Percentiles rank a stretch among this genome's conserved stretches.
Conservation (phyloP, 2,888 invertebrate genomes). For the Sclerodermus sp. region DNA sequence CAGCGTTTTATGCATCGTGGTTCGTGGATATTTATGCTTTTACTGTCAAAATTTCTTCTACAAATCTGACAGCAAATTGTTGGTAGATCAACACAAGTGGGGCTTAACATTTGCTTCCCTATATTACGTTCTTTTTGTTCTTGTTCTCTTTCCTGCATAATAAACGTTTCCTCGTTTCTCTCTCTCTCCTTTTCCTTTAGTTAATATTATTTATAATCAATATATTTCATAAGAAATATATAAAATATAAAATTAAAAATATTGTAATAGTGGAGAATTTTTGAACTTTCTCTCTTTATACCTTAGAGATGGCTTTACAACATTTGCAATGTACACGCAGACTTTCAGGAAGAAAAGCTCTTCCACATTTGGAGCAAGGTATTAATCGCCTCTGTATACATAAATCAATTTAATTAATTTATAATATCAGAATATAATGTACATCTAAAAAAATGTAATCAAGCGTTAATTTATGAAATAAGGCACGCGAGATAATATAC, state of each 20-base stretch:
- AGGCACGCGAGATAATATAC: too few species aligned
- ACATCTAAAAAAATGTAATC: too few species aligned
- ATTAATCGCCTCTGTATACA: constrained; percentile 59
- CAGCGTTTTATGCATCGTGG: constrained; percentile 70
- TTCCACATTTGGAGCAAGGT: constrained; percentile 67
- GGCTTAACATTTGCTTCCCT: not conserved
- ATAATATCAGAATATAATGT: too few species aligned
- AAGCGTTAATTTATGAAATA: too few species aligned
- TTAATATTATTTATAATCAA: too few species aligned
- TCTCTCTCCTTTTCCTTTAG: not conserved
- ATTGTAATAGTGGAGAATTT: not conserved
- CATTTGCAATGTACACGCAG: constrained; percentile 64
- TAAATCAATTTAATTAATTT: not conserved
- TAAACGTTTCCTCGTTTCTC: not conserved
- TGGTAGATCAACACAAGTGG: constrained; percentile 22
- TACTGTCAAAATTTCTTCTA: constrained; percentile 67
- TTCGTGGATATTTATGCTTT: constrained; percentile 68
- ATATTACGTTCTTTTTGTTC: constrained; percentile 8
- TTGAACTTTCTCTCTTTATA: not conserved
- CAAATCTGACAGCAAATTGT: constrained; percentile 66
- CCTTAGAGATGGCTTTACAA: constrained; percentile 41
- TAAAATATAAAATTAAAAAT: not conserved
- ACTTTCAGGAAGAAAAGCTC: constrained; percentile 71
- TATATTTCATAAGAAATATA: too few species aligned
- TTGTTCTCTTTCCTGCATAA: constrained; percentile 5